Conservation (phyloP, 1,140 invertebrate species). For the Apis cerana region DNA sequence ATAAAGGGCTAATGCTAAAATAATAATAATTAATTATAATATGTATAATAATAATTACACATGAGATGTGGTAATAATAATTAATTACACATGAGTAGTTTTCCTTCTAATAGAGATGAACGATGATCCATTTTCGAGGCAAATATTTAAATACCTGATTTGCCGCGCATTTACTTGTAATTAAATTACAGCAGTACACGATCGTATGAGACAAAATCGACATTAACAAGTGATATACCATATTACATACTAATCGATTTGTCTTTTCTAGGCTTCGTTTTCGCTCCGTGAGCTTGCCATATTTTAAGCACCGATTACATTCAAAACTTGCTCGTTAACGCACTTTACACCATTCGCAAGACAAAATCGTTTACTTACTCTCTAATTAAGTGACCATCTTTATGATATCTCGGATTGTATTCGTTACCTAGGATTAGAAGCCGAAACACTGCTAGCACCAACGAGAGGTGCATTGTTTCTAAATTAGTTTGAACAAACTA, state of each 20-base stretch:
- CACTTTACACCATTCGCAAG: slow-evolving; percentile 58
- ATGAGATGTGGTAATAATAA: slow-evolving; percentile 69
- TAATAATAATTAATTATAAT: slow-evolving; percentile 52
- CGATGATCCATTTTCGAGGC: slow-evolving; percentile 64
- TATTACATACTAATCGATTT: slow-evolving; percentile 67
- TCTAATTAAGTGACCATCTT: slow-evolving; percentile 66
- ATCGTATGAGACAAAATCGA: slow-evolving; percentile 61
- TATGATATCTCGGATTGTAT: slow-evolving; percentile 48
- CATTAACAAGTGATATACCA: slow-evolving; percentile 59
- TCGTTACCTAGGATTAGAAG: slow-evolving; percentile 55
- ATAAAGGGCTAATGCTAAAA: slow-evolving; percentile 80
- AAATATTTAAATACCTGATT: slow-evolving; percentile 62
- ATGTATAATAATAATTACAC: slow-evolving; percentile 43
- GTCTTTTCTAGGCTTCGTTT: slow-evolving; percentile 60
- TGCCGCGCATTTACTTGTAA: slow-evolving; percentile 59
- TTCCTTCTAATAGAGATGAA: slow-evolving; percentile 70
- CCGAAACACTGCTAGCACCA: slow-evolving; percentile 61
- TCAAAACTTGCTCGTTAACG: slow-evolving; percentile 44
- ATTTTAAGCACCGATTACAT: slow-evolving; percentile 61
- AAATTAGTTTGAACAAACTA: slow-evolving; percentile 58
- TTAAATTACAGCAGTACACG: slow-evolving; percentile 66
- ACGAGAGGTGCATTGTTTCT: slow-evolving; percentile 46
- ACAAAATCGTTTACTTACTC: slow-evolving; percentile 61
- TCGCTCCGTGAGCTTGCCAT: slow-evolving; percentile 56
- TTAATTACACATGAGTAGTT: slow-evolving; percentile 79